Base-by-base conservation (phyloP, 1,140 invertebrate species). In the Odontomachus brunneus region DNA sequence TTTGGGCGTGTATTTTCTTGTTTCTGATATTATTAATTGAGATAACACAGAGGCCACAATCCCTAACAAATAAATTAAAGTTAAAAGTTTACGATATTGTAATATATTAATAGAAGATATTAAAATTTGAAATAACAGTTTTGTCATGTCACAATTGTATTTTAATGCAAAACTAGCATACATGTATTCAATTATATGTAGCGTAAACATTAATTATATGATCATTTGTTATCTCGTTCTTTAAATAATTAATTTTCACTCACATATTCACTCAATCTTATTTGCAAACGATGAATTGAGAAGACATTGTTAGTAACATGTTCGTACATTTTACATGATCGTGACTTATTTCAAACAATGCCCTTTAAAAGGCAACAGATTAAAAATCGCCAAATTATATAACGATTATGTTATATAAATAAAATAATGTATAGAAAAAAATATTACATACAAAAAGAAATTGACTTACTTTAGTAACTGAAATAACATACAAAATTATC, bases 141-240 rank as follows among this genome's bases (percentile, higher is more conserved):
- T 76, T 19, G 24, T 65, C 51, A 17, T 24, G 9, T 74, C n/a
- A 49, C 29, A 53, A 75, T 75, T 17, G 29, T 73, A 60, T 26
- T 78, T 86, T 73, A 82, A 85, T 86, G 67, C 33, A 82, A 85
- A 86, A 81, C 33, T 26, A 22, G 22, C 44, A 59, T 73, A 72
- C 44, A 67, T 44, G 0, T 44, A 24, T 14, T 17, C 29, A 76
- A 44, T 69, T 26, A 86, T n/a, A 72, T n/a, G n/a, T 83, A 19
- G n/a, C 51, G 60, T 29, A 81, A 66, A 66, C 65, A 38, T 48
- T 72, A 2, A 2, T 33, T 26, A 48, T 55, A 22, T 63, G 29
- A 65, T 66, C n/a, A 66, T 38, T 22, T 74, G 24, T 44, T 53
- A 12, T 48, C 4, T 65, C 59, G 3, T 7, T 51, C 53, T 75